A percentile compares a stretch with the other conserved stretches of the same genome.
phyloP scores from a whole-genome alignment of 2,113 vertebrate species.

The Pholis gunnellus region DNA sequence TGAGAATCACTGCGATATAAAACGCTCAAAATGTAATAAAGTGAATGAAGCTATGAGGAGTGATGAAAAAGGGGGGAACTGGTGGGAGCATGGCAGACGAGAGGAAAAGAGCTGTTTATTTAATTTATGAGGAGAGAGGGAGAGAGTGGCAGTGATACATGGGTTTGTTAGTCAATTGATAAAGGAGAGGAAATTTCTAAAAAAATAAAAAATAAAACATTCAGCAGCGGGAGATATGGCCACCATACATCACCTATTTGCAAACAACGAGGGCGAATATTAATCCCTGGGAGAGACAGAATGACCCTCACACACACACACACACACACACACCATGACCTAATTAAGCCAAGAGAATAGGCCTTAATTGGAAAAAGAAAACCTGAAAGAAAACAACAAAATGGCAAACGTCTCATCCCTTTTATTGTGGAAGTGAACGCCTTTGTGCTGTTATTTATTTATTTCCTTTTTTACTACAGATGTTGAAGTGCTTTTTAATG shows the following conservation, averaged over 20 bases:
- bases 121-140: constrained; percentile 96
- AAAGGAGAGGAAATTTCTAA: constrained; percentile 97
- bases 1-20: not conserved
- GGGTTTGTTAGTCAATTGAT: constrained; percentile 97
- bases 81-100: constrained; percentile 51
- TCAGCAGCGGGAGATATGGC: constrained; percentile 93
- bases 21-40: constrained; percentile 48
- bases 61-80: constrained; percentile 57
- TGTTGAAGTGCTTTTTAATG: constrained; percentile 44
- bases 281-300: constrained; percentile 86
- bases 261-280: constrained; percentile 88
- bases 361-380: constrained; percentile 73
- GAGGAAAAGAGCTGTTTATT: constrained; percentile 79
- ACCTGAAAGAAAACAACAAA: constrained; percentile 40
- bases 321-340: constrained; percentile 62
- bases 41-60: constrained; percentile 64
- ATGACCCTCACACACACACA: constrained; percentile 76
- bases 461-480: constrained; percentile 20
- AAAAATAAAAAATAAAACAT: constrained; percentile 85
- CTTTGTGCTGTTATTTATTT: constrained; percentile 34
- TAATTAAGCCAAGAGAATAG: constrained; percentile 80
- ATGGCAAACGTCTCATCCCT: constrained; percentile 41
- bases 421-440: constrained; percentile 44
- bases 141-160: constrained; percentile 97
- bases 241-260: constrained; percentile 95